These are phyloP conservation scores for Trichogramma dendrolimi DNA, from an alignment of 2,888 invertebrate species.

Conservation along the genomic window DNA sequence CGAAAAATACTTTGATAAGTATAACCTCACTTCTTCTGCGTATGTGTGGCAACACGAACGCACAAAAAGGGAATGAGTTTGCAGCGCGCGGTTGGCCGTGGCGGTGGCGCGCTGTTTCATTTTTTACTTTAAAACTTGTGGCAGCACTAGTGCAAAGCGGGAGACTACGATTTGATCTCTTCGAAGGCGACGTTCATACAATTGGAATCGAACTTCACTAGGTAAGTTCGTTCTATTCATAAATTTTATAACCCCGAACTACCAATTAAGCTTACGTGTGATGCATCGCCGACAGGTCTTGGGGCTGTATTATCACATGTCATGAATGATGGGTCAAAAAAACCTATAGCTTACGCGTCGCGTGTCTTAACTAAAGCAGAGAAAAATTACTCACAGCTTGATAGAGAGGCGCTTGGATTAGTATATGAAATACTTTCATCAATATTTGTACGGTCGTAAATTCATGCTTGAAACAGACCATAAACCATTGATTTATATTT, in stretches of 20 bases:
- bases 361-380: slow-evolving; percentile 24
- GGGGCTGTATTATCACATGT: not conserved
- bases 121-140: too few relatives aligned
- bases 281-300: slow-evolving; percentile 4
- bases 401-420: slow-evolving; percentile 40
- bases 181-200: too few relatives aligned
- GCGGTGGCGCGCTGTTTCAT: too few relatives aligned
- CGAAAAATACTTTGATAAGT: too few relatives aligned
- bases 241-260: slow-evolving; percentile 7
- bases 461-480: slow-evolving; percentile 23
- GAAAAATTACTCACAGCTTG: slow-evolving; percentile 35
- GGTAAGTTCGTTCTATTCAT: too few relatives aligned
- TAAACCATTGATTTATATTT: slow-evolving; percentile 37
- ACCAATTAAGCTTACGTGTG: slow-evolving; percentile 18
- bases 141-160: too few relatives aligned
- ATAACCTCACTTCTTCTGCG: too few relatives aligned
- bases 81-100: too few relatives aligned
- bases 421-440: slow-evolving; percentile 46
- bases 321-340: slow-evolving; percentile 6
- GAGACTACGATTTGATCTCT: too few relatives aligned
- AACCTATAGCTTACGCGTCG: slow-evolving; percentile 29
- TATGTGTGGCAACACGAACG: too few relatives aligned
- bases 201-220: too few relatives aligned
- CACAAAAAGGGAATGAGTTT: too few relatives aligned
- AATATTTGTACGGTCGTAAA: slow-evolving; percentile 42